Percentiles rank a stretch among this genome's conserved stretches.
phyloP scores from a whole-genome alignment of 2,888 invertebrate species.

The Erebia aethiops region DNA sequence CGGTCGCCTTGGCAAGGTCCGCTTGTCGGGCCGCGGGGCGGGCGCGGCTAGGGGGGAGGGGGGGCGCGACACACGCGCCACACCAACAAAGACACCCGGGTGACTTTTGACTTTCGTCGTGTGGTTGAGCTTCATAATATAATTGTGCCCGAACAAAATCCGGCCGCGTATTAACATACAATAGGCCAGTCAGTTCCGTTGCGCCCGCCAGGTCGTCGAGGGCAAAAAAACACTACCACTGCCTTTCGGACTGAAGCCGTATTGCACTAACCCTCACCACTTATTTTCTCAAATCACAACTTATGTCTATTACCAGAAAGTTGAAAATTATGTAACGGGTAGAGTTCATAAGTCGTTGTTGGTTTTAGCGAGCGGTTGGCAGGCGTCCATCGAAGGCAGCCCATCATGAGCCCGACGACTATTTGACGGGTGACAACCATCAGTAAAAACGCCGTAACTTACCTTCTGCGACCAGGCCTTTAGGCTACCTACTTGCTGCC shows the following conservation, averaged over 20 bases:
- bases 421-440: slow-evolving; percentile 79
- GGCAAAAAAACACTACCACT: slow-evolving; percentile 81
- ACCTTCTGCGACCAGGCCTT: slow-evolving; percentile 55
- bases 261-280: slow-evolving; percentile 44
- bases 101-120: slow-evolving; percentile 81
- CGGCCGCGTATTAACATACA: slow-evolving; percentile 81
- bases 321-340: slow-evolving; percentile 30
- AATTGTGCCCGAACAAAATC: slow-evolving; percentile 82
- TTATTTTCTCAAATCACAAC: slow-evolving; percentile 42
- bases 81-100: slow-evolving; percentile 57
- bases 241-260: slow-evolving; percentile 47
- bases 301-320: slow-evolving; percentile 38
- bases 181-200: slow-evolving; percentile 79
- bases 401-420: slow-evolving; percentile 77
- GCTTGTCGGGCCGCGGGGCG: not conserved
- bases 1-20: slow-evolving; percentile 1
- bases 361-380: slow-evolving; percentile 61
- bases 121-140: slow-evolving; percentile 81
- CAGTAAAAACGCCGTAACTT: slow-evolving; percentile 75
- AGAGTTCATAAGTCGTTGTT: slow-evolving; percentile 44
- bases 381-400: slow-evolving; percentile 78
- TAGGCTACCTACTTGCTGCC: slow-evolving; percentile 44
- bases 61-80: slow-evolving; percentile 44
- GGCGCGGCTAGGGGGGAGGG: not conserved
- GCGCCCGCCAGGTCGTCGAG: slow-evolving; percentile 78